Conservation (phyloP, 92 coral and sea anemone genomes). For the Desmophyllum pertusum region DNA sequence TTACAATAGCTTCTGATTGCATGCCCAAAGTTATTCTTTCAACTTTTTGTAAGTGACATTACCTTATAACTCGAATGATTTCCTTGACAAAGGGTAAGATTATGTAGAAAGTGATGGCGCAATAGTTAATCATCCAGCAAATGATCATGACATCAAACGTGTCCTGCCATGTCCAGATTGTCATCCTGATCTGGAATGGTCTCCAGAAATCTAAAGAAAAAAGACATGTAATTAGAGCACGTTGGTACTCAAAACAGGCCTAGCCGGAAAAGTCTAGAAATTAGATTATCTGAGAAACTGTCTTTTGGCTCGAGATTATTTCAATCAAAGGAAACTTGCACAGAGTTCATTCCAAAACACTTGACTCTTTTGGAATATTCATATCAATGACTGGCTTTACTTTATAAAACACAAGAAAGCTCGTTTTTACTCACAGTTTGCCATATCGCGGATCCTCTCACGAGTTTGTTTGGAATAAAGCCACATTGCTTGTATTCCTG, state of each 20-base stretch:
- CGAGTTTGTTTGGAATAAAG: neutral
- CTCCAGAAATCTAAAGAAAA: neutral
- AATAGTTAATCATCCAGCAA: neutral
- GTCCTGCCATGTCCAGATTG: slow-evolving; percentile 31
- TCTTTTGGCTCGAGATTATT: too few relatives aligned
- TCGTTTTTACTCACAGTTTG: neutral
- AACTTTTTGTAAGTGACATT: neutral
- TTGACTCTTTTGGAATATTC: too few relatives aligned
- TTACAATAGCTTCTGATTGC: neutral
- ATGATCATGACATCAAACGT: slow-evolving; percentile 21
- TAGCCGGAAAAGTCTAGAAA: too few relatives aligned
- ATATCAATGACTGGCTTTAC: too few relatives aligned
- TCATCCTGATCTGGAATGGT: too few relatives aligned
- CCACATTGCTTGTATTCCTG: neutral
- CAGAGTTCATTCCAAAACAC: too few relatives aligned
- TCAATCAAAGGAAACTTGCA: too few relatives aligned
- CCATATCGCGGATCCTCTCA: neutral
- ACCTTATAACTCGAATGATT: neutral
- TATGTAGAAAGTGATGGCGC: neutral
- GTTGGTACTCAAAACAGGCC: neutral
- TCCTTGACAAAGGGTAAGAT: neutral
- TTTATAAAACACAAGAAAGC: neutral
- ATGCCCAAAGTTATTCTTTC: neutral
- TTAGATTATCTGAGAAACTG: too few relatives aligned
- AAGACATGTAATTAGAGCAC: neutral